These are phyloP conservation scores for Chromis chromis DNA, from an alignment of 2,797 vertebrate species.

Conservation along the genomic window DNA sequence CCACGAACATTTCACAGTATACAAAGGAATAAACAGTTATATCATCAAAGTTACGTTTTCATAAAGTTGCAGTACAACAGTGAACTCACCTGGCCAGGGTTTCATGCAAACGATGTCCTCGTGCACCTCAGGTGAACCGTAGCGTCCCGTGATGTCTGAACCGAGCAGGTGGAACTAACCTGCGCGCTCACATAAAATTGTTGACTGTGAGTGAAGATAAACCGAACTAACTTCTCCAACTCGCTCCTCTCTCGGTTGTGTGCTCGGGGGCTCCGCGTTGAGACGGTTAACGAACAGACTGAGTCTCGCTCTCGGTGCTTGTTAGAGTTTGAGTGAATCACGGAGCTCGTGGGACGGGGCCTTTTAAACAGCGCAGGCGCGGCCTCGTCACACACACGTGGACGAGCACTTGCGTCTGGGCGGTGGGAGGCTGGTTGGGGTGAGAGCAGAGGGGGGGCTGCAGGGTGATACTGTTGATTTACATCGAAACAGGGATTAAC, in stretches of 20 bases:
- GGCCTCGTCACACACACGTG: constrained; percentile 53
- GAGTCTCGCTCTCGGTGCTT: neutral
- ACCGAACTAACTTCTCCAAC: no score
- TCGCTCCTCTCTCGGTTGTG: neutral
- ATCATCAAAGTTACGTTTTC: no score
- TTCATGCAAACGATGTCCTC: constrained; percentile 74
- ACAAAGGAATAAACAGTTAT: no score
- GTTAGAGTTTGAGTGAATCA: constrained; percentile 25
- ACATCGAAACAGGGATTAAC: constrained; percentile 5
- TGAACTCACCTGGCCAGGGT: constrained; percentile 71
- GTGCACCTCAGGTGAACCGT: constrained; percentile 44
- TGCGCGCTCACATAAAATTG: neutral
- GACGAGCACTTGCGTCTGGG: constrained; percentile 53
- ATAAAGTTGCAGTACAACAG: no score
- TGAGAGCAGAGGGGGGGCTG: neutral
- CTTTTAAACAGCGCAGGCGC: constrained; percentile 73
- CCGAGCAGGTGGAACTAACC: constrained; percentile 21
- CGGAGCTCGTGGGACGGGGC: neutral
- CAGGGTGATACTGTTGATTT: constrained; percentile 9
- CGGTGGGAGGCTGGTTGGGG: neutral
- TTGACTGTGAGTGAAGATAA: neutral
- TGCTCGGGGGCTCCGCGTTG: neutral
- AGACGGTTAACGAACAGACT: neutral
- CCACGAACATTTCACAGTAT: neutral
- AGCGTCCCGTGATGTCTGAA: neutral